Conservation (phyloP, 2,888 invertebrate genomes). For the Synanthedon tipuliformis region DNA sequence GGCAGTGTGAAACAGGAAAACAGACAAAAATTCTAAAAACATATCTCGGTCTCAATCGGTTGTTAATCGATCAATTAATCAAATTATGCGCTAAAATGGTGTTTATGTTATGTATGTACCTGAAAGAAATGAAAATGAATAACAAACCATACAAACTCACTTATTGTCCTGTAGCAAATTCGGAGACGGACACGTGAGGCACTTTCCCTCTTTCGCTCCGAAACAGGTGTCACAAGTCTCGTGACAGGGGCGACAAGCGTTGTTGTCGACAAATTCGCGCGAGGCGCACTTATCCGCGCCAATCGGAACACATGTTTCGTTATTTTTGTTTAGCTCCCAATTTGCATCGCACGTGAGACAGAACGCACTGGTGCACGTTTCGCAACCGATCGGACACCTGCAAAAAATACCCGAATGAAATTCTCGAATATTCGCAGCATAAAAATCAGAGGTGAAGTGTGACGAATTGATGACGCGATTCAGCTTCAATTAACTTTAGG, state of each 20-base stretch:
- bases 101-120: background rate
- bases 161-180: constrained; percentile 75
- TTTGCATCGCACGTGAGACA: constrained; percentile 80
- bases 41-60: no score
- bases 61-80: no score
- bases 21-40: no score
- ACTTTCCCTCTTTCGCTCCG: constrained; percentile 78
- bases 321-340: constrained; percentile 82
- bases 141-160: constrained; percentile 21
- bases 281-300: constrained; percentile 78
- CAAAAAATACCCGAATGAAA: background rate
- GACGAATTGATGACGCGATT: background rate
- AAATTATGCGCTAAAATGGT: no score
- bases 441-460: background rate
- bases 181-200: constrained; percentile 80
- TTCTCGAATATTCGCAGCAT: background rate
- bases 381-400: constrained; percentile 82
- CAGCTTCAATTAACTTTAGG: background rate
- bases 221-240: constrained; percentile 86
- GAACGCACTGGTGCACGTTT: constrained; percentile 77
- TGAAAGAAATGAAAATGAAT: background rate
- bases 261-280: constrained; percentile 72
- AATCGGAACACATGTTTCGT: constrained; percentile 78
- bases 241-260: constrained; percentile 80
- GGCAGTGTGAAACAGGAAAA: no score